Conservation (phyloP, 2,113 vertebrate species). For the Malurus elegans region DNA sequence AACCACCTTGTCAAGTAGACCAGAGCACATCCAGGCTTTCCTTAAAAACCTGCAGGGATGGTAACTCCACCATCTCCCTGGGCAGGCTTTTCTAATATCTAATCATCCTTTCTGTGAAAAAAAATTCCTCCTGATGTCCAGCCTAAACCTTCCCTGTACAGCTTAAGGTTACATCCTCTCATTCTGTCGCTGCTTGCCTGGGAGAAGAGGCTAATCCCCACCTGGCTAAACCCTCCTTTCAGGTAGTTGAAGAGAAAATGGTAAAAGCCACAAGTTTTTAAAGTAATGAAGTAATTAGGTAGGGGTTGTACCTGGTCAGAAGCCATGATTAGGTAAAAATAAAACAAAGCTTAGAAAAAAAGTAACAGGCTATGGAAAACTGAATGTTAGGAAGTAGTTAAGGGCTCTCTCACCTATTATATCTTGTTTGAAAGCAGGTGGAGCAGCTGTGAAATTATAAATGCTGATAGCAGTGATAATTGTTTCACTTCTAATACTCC, state of each 20-base stretch:
- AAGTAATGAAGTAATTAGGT: background rate
- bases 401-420: background rate
- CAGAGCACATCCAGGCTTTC: background rate
- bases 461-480: background rate
- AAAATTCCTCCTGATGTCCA: background rate
- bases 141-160: background rate
- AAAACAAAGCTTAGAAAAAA: background rate
- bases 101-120: background rate
- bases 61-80: background rate
- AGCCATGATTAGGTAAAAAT: background rate
- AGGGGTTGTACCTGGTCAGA: background rate
- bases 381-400: background rate
- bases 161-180: background rate
- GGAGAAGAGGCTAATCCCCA: background rate
- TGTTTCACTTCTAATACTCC: background rate
- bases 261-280: background rate
- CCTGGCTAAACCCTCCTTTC: background rate
- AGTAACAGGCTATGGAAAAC: rapidly evolving
- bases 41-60: background rate
- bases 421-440: background rate
- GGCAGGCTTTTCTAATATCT: background rate
- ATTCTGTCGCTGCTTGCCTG: background rate
- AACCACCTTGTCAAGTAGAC: background rate
- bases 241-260: background rate
- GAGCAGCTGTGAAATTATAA: background rate